Percentiles rank a stretch among this genome's conserved stretches.
phyloP scores from a whole-genome alignment of 37 sponge, comb jelly and placozoan species.

The Axinella damicornis region DNA sequence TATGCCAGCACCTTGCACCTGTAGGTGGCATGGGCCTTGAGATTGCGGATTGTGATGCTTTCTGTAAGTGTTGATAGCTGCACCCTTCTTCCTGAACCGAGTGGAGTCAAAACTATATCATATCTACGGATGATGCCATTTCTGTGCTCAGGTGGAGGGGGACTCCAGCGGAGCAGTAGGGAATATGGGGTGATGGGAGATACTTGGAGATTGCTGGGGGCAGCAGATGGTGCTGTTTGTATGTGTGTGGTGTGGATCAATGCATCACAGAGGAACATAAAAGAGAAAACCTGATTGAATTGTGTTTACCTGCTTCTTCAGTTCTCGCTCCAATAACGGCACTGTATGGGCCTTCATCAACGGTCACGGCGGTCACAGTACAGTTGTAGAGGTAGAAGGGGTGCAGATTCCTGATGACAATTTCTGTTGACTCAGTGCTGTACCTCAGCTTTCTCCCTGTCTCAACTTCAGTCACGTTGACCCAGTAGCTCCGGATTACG shows the following conservation, averaged over 20 bases:
- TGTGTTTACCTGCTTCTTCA: not conserved
- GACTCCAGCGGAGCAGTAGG: slow-evolving; percentile 13
- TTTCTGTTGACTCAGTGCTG: not conserved
- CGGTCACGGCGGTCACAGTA: slow-evolving; percentile 20
- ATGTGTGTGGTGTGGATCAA: too few species aligned
- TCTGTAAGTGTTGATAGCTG: too few species aligned
- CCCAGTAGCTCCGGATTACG: slow-evolving; percentile 7
- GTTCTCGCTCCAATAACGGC: not conserved
- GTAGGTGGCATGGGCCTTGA: not conserved
- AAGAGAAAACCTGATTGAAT: too few species aligned
- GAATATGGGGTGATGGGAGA: not conserved
- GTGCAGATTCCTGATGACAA: not conserved
- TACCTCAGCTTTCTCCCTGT: not conserved
- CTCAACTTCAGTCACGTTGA: slow-evolving; percentile 29
- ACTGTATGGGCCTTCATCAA: not conserved
- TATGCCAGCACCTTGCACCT: not conserved
- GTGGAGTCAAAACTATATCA: too few species aligned
- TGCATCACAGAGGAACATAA: too few species aligned
- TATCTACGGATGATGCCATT: slow-evolving; percentile 44
- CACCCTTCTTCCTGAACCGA: too few species aligned
- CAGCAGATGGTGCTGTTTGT: slow-evolving; percentile 17
- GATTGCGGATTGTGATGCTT: too few species aligned
- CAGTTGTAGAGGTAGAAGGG: slow-evolving; percentile 23
- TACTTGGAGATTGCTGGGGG: slow-evolving; percentile 24
- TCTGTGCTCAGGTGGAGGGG: slow-evolving; percentile 4